Conservation (phyloP, 2,888 invertebrate species). For the Hemistola chrysoprasaria region DNA sequence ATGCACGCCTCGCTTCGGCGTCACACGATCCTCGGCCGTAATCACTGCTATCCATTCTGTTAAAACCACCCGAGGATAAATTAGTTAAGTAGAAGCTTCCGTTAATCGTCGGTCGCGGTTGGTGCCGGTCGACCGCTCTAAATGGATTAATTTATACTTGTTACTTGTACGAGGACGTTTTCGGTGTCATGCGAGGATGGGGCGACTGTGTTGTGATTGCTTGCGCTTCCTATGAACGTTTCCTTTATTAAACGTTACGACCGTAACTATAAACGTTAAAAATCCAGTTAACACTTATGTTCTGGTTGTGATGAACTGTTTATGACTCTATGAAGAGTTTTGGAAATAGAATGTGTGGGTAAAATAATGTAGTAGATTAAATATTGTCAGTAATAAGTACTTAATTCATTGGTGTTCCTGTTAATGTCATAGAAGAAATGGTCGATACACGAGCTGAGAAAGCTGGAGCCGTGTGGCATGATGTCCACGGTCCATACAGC, state of each 20-base stretch:
- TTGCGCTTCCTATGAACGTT: conserved; percentile 75
- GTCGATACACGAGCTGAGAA: conserved; percentile 11
- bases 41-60: conserved; percentile 83
- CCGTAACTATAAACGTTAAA: conserved; percentile 35
- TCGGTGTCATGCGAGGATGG: conserved; percentile 81
- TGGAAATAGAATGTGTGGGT: conserved; percentile 22
- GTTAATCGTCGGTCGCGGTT: conserved; percentile 79
- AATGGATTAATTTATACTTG: conserved; percentile 83
- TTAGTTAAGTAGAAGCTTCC: conserved; percentile 83
- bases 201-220: conserved; percentile 81
- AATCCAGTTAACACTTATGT: conserved; percentile 19
- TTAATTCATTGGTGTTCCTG: too few species aligned
- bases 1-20: conserved; percentile 47
- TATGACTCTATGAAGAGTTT: conserved; percentile 36
- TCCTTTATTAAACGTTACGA: conserved; percentile 64
- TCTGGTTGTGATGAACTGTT: conserved; percentile 34
- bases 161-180: conserved; percentile 76
- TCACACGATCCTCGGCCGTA: conserved; percentile 71
- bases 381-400: too few species aligned
- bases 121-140: conserved; percentile 74
- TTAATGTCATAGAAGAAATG: conserved; percentile 16
- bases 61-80: conserved; percentile 82
- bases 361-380: conserved; percentile 18
- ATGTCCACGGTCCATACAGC: conserved; percentile 68
- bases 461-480: not conserved